Evolutionary conservation across 2,797 vertebrate species (phyloP).

Genomic region (Paratrypauchen microcephalus): DNA sequence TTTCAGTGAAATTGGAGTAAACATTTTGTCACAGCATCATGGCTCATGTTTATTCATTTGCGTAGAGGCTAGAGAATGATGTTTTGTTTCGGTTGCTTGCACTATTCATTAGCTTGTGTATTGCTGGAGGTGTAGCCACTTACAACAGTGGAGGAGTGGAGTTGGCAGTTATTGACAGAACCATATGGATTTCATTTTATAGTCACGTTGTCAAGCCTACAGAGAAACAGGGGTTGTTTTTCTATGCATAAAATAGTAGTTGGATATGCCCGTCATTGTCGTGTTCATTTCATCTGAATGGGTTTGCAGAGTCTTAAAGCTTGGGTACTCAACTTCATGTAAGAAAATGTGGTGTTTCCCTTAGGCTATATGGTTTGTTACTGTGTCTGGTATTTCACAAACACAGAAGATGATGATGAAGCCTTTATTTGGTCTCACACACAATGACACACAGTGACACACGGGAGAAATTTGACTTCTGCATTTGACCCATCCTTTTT

Average conservation of each 20-base stretch:
- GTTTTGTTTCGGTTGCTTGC: conserved; percentile 64
- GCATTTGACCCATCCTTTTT: no score
- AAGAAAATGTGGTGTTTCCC: neutral
- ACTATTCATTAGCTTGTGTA: conserved; percentile 70
- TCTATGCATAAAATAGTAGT: conserved; percentile 5
- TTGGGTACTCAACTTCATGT: neutral
- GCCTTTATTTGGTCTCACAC: no score
- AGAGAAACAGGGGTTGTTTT: conserved; percentile 26
- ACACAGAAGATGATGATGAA: no score
- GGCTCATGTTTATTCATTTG: conserved; percentile 70
- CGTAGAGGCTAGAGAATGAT: conserved; percentile 45
- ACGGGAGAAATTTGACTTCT: no score
- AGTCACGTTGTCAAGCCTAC: conserved; percentile 43
- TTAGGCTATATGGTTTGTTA: no score
- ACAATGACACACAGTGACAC: no score
- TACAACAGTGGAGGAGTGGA: conserved; percentile 42
- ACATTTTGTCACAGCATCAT: conserved; percentile 55
- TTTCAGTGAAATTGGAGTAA: conserved; percentile 61
- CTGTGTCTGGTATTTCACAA: no score
- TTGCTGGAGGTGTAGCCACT: conserved; percentile 60
- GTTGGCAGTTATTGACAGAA: conserved; percentile 67
- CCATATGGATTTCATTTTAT: conserved; percentile 63
- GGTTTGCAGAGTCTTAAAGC: neutral
- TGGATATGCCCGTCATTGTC: neutral
- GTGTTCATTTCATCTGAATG: neutral